Base-by-base conservation (phyloP, 2,113 vertebrate genomes). In the Alouatta palliata region DNA sequence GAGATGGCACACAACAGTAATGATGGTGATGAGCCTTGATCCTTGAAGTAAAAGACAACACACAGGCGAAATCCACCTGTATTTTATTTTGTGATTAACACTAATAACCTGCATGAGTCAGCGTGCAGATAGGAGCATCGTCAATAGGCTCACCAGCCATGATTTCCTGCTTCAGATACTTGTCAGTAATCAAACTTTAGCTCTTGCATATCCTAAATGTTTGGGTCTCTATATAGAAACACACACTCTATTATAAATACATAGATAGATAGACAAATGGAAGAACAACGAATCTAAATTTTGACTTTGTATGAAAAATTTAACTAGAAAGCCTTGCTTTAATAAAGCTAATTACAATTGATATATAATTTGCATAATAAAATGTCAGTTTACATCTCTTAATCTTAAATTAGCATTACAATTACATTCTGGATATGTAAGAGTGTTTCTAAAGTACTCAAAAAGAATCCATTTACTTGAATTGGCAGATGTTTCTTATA, bases 321-420 rank as follows among this genome's bases (percentile, higher is more conserved):
- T 93, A 96, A 90, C 37, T 23, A 87, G 47, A 54, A 87, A 95
- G 7, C 30, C 27, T 79, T 91, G 52, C 40, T 96, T 95, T 90
- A 87, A 94, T 94, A 94, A 96, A 43, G 68, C 40, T 94, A 94
- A 86, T 83, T 91, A 76, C 6, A 54, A 91, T 47, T 94, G 64
- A 58, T 82, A 19, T 30, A 21, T 37, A n/a, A 89, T 95, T 84
- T 86, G 32, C 21, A 93, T 79, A 93, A 75, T 58, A 90, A 64
- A 94, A 76, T 2, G 4, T 5, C 25, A 61, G 19, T 66, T 68
- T 95, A 64, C 16, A 92, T 90, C 52, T 94, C 40, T 68, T 88
- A 45, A 81, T 82, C 64, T 96, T 91, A 85, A 96, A 82, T 76
- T 87, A 91, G 27, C 37, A 58, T 92, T 95, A 75, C 1, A 52